Base-by-base conservation (phyloP, 2,797 vertebrate genomes). In the Gallinago nigripennis region DNA sequence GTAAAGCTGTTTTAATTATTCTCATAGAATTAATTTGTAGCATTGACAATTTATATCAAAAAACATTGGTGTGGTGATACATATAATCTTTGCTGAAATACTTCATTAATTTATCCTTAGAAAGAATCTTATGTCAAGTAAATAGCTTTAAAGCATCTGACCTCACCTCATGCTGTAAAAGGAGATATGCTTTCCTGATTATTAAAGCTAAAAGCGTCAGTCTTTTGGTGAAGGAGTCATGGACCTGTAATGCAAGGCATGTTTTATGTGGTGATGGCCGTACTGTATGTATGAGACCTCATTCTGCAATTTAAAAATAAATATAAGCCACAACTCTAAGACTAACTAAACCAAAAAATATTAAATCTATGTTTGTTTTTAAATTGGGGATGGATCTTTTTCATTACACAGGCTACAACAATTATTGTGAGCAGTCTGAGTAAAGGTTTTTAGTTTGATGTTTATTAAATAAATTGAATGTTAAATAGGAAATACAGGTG, bases 211-310 rank as follows among this genome's bases (percentile, higher is more conserved):
- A 30, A 33, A 39, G 39, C 63, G 79, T 35, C 33, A 41, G 0
- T 39, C 50, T 33, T 56, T 24, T 15, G 35, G 16, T 24, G 18
- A 85, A 58, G 51, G 27, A 86, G 16, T 76, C 20, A 3, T 5
- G 18, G 50, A 48, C 13, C 5, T 48, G 0, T 30, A 45, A 33
- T 5, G 37, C 54, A 6, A 9, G 30, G 15, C 35, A 4, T 31
- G 45, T 65, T 70, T 57, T 69, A 5, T 24, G 11, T 81, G 65
- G 7, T 0, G 0, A 43, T 48, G 28, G 28, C 33, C 2, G 1
- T 58, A 8, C 12, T 50, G 31, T 19, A 27, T 28, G 57, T 54
- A 1, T 0, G 2, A 15, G 17, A 18, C 31, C 39, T 84, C 16
- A 17, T 78, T 57, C 33, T 76, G 10, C 28, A 58, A 45, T 53